Percentiles rank a stretch among this genome's conserved stretches.
phyloP scores from a whole-genome alignment of 2,797 vertebrate species.

The Parauchenoglanis punctatus region DNA sequence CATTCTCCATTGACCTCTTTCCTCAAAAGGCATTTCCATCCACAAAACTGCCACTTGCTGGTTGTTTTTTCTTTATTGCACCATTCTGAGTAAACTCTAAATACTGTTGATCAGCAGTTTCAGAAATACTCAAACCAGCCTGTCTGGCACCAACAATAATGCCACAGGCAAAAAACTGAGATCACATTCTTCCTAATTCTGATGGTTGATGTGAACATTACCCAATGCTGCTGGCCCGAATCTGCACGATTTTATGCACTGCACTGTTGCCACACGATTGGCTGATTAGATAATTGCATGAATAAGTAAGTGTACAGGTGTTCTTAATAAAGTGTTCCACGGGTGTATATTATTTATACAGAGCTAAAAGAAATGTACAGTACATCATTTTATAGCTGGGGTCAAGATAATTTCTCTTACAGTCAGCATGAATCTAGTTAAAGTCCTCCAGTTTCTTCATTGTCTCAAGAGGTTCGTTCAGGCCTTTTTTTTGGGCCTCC shows the following conservation, averaged over 20 bases:
- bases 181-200: not conserved
- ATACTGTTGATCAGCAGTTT: not conserved
- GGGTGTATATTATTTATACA: conserved; percentile 1
- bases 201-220: not conserved
- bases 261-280: not conserved
- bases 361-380: not conserved
- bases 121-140: not conserved
- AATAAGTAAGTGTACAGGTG: not conserved
- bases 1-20: no score
- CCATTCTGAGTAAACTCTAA: not conserved
- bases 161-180: not conserved
- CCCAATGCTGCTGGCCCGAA: not conserved
- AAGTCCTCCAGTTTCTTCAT: conserved; percentile 37
- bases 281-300: not conserved
- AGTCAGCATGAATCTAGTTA: conserved; percentile 37
- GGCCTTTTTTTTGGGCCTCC: conserved; percentile 34
- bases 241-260: not conserved
- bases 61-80: not conserved
- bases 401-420: conserved; percentile 37
- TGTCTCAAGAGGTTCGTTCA: conserved; percentile 30
- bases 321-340: not conserved
- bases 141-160: not conserved
- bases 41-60: not conserved
- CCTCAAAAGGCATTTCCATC: not conserved
- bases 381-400: not conserved